phyloP scores from a whole-genome alignment of 2,888 invertebrate genomes.

The Autographa pulchrina region DNA sequence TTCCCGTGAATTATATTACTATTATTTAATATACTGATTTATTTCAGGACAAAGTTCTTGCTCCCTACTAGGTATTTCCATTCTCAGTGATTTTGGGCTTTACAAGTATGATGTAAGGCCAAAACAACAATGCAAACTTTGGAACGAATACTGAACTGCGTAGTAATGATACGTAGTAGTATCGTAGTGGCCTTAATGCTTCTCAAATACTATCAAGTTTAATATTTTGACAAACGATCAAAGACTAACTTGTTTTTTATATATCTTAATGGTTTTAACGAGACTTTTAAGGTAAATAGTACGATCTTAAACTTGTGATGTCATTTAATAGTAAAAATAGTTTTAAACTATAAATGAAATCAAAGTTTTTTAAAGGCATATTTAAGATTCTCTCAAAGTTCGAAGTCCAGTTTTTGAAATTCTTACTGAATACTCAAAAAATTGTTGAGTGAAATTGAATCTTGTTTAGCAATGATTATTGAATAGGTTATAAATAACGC shows the following conservation, averaged over 20 bases:
- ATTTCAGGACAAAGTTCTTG: background rate
- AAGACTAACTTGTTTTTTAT: constrained; percentile 7
- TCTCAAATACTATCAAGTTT: background rate
- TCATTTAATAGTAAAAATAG: background rate
- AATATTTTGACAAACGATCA: constrained; percentile 11
- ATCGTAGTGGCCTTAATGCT: constrained; percentile 8
- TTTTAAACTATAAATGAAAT: background rate
- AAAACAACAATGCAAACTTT: constrained; percentile 22
- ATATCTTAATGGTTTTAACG: constrained; percentile 13
- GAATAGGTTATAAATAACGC: constrained; percentile 30
- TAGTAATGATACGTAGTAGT: constrained; percentile 41
- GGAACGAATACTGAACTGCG: constrained; percentile 29
- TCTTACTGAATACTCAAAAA: background rate
- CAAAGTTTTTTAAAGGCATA: background rate
- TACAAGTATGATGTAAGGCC: constrained; percentile 9
- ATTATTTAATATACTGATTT: background rate
- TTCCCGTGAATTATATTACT: too few species aligned
- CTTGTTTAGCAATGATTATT: constrained; percentile 10
- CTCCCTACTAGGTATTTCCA: too few species aligned
- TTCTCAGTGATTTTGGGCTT: too few species aligned
- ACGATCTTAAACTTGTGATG: background rate
- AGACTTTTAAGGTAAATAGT: background rate
- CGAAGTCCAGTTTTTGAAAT: too few species aligned
- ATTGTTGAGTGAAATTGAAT: background rate
- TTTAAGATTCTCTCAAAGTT: background rate